Percentiles rank a stretch among this genome's conserved stretches.
Conservation (phyloP, 1,140 invertebrate genomes). For the Eupristina koningsbergeri region DNA sequence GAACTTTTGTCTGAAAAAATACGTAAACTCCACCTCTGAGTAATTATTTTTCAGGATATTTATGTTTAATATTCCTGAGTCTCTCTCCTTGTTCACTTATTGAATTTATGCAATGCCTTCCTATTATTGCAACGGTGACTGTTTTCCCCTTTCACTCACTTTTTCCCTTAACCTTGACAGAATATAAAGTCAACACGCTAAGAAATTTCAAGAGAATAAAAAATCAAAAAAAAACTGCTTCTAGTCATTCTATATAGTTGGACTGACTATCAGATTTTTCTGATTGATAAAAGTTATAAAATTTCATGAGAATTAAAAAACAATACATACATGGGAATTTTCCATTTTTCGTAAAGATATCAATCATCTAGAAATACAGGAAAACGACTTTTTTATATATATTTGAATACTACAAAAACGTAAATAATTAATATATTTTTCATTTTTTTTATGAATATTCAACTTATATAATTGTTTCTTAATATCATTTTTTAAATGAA, state of each 20-base stretch:
- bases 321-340: background rate
- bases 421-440: too few species aligned
- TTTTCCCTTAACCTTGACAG: conserved; percentile 38
- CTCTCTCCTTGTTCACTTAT: background rate
- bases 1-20: background rate
- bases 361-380: too few species aligned
- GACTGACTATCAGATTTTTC: background rate
- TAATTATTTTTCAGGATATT: conserved; percentile 20
- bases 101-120: background rate
- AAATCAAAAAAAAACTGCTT: background rate
- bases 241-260: background rate
- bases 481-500: too few species aligned
- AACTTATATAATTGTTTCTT: too few species aligned
- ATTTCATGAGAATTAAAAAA: background rate
- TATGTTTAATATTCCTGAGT: conserved; percentile 24
- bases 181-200: conserved; percentile 30
- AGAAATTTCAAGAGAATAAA: background rate
- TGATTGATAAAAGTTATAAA: background rate
- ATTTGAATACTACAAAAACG: too few species aligned
- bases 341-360: too few species aligned
- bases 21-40: background rate
- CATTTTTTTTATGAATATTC: too few species aligned
- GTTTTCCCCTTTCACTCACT: background rate
- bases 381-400: too few species aligned
- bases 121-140: conserved; percentile 5